Conservation (phyloP, 2,797 vertebrate genomes). For the Sebastes trivittatus region DNA sequence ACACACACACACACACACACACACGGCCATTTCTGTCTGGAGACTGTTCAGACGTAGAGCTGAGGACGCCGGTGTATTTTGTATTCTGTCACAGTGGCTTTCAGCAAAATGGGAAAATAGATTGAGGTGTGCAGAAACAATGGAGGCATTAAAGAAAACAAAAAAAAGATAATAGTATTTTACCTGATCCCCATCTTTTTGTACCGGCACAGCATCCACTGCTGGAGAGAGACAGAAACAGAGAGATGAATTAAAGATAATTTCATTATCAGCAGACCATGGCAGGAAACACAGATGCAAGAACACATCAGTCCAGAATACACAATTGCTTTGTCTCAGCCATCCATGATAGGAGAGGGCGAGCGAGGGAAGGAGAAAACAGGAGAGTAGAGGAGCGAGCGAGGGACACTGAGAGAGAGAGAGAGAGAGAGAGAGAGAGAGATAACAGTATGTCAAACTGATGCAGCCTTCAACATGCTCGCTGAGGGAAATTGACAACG, state of each 20-base stretch:
- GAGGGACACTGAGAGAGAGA: not conserved
- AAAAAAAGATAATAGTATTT: slow-evolving; percentile 17
- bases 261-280: not conserved
- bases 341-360: not conserved
- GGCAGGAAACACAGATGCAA: not conserved
- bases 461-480: slow-evolving; percentile 48
- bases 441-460: slow-evolving; percentile 41
- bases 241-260: slow-evolving; percentile 15
- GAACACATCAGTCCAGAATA: not conserved
- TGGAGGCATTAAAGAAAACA: not conserved
- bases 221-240: slow-evolving; percentile 76
- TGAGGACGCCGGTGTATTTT: slow-evolving; percentile 7
- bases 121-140: slow-evolving; percentile 18
- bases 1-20: not conserved
- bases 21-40: not conserved
- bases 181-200: slow-evolving; percentile 97
- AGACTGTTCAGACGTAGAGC: not conserved
- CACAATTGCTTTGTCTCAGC: slow-evolving; percentile 4
- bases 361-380: not conserved
- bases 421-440: too few species aligned
- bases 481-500: slow-evolving; percentile 52
- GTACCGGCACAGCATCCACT: slow-evolving; percentile 91
- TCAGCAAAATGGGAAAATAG: slow-evolving; percentile 22
- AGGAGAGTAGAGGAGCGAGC: slow-evolving; percentile 1
- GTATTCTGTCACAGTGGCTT: slow-evolving; percentile 14